phyloP scores from a whole-genome alignment of 2,797 vertebrate species.

The Anguilla megastoma region DNA sequence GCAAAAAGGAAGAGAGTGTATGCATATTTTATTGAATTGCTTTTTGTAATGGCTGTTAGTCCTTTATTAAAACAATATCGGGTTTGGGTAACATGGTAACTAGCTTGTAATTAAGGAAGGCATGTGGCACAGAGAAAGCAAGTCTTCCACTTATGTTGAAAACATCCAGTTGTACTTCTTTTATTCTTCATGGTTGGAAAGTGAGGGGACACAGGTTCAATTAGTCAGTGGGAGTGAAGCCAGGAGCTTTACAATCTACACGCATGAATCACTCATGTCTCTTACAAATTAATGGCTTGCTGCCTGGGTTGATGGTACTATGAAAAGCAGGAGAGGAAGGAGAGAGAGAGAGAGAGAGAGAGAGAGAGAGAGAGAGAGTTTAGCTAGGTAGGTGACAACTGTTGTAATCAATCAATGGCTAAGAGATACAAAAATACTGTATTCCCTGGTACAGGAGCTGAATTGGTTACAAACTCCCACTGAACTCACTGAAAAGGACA shows the following conservation, averaged over 20 bases:
- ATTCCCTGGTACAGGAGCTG: too few relatives aligned
- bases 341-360: background rate
- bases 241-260: slow-evolving; percentile 32
- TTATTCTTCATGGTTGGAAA: slow-evolving; percentile 18
- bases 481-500: background rate
- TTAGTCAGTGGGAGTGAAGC: slow-evolving; percentile 25
- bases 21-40: background rate
- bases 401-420: too few relatives aligned
- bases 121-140: background rate
- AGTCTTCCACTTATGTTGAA: slow-evolving; percentile 14
- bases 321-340: slow-evolving; percentile 19
- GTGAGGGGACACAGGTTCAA: slow-evolving; percentile 20
- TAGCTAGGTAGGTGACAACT: too few relatives aligned
- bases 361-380: background rate
- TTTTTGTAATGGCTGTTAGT: background rate
- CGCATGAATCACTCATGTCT: slow-evolving; percentile 32
- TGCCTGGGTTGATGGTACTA: slow-evolving; percentile 29
- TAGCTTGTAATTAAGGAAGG: slow-evolving; percentile 3
- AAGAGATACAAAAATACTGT: too few relatives aligned
- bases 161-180: slow-evolving; percentile 24
- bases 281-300: slow-evolving; percentile 39
- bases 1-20: background rate
- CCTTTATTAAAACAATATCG: background rate
- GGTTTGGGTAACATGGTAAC: background rate
- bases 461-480: background rate